These are phyloP conservation scores for Thaumetopoea pityocampa DNA, from an alignment of 1,140 invertebrate genomes.

Conservation along the genomic window DNA sequence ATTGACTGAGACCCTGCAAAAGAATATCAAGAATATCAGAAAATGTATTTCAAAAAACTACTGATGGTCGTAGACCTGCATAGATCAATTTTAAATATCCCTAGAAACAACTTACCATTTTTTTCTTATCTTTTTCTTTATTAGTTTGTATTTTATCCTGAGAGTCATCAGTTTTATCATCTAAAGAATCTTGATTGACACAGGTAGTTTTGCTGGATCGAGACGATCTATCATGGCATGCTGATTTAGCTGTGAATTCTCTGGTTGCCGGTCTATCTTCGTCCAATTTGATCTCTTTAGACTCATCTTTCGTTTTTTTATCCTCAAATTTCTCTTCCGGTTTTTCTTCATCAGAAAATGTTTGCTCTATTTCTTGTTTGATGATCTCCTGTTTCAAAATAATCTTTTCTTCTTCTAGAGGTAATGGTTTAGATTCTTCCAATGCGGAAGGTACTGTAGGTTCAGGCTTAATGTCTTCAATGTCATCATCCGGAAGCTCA, in stretches of 20 bases:
- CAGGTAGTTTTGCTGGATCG: slow-evolving; percentile 60
- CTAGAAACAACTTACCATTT: slow-evolving; percentile 73
- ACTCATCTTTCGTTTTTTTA: slow-evolving; percentile 22
- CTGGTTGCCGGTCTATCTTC: slow-evolving; percentile 43
- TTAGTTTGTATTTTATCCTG: slow-evolving; percentile 77
- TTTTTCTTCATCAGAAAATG: slow-evolving; percentile 34
- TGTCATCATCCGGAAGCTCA: slow-evolving; percentile 34
- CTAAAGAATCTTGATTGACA: slow-evolving; percentile 53
- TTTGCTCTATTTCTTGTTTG: slow-evolving; percentile 26
- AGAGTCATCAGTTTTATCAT: slow-evolving; percentile 68
- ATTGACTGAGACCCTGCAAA: no score
- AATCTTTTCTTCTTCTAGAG: slow-evolving; percentile 6
- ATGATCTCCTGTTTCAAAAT: slow-evolving; percentile 4
- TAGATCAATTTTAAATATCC: no score
- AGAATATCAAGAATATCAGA: no score
- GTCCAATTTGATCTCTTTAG: slow-evolving; percentile 33
- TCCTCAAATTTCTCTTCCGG: slow-evolving; percentile 30
- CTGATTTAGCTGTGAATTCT: slow-evolving; percentile 57
- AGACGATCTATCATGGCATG: slow-evolving; percentile 61
- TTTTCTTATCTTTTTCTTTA: slow-evolving; percentile 72
- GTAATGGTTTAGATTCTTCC: slow-evolving; percentile 20
- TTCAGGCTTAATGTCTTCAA: slow-evolving; percentile 23
- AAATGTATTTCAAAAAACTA: no score
- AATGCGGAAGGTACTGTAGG: slow-evolving; percentile 12
- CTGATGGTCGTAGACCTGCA: no score